Evolutionary conservation across 2,113 vertebrate genomes (phyloP).

Genomic region (Trematocara unimaculatum): DNA sequence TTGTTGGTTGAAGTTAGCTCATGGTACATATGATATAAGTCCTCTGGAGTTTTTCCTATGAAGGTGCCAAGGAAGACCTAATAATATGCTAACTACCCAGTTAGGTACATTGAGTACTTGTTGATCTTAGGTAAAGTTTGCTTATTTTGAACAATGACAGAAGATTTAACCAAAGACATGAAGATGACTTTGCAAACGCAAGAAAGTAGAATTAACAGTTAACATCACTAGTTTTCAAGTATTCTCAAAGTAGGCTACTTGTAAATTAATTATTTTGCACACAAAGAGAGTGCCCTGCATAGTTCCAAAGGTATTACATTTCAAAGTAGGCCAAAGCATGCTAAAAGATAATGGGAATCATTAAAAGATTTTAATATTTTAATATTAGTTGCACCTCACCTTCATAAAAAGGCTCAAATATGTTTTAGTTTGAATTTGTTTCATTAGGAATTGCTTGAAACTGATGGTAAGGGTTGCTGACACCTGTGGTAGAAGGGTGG

Average conservation of each 20-base stretch:
- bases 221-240: neutral
- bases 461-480: neutral
- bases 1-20: neutral
- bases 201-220: neutral
- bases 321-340: neutral
- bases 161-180: neutral
- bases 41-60: neutral
- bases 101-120: neutral
- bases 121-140: neutral
- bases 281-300: fast-evolving
- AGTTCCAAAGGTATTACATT: neutral
- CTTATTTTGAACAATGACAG: fast-evolving
- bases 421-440: neutral
- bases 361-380: neutral
- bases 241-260: neutral
- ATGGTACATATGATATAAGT: fast-evolving
- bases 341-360: neutral
- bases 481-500: neutral
- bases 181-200: neutral
- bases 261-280: neutral
- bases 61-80: neutral
- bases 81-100: neutral
- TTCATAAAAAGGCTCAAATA: neutral
- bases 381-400: neutral
- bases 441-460: neutral